Conservation (phyloP, 2,888 invertebrate genomes). For the Apodemia duryi region DNA sequence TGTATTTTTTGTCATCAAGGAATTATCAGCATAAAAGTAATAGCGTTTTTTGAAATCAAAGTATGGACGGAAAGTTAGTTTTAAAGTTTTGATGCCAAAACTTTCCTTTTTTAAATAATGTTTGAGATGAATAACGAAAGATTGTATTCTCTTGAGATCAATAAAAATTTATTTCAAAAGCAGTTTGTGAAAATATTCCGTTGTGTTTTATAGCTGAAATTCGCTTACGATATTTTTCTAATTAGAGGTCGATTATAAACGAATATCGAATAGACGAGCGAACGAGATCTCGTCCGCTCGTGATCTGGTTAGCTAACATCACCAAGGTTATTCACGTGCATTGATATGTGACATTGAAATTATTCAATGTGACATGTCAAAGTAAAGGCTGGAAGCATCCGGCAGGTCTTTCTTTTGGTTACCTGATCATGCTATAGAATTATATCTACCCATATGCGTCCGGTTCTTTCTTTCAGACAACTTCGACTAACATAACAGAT, state of each 20-base stretch:
- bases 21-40: too few species aligned
- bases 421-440: not conserved
- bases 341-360: constrained; percentile 45
- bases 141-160: too few species aligned
- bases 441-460: too few species aligned
- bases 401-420: not conserved
- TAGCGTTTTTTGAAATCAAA: too few species aligned
- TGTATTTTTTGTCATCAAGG: too few species aligned
- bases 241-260: constrained; percentile 37
- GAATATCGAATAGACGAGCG: constrained; percentile 52
- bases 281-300: constrained; percentile 64
- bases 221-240: constrained; percentile 23
- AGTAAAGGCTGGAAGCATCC: constrained; percentile 19
- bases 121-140: too few species aligned
- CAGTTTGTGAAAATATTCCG: not conserved
- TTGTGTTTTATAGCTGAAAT: not conserved
- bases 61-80: too few species aligned
- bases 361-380: constrained; percentile 39
- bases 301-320: constrained; percentile 66
- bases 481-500: not conserved
- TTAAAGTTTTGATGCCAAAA: too few species aligned
- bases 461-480: too few species aligned
- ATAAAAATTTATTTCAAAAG: too few species aligned
- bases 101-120: too few species aligned
- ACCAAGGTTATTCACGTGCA: constrained; percentile 68